These are phyloP conservation scores for human DNA, from an alignment of 2,113 vertebrate genomes.

Conservation along the genomic window GRCh38 chr2:231128001-231128500, in stretches of 20 bases:
- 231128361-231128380: not conserved
- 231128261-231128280: not conserved
- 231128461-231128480: not conserved
- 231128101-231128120: slow-evolving; percentile 42
- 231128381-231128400: not conserved
- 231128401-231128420: not conserved
- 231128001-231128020: slow-evolving; percentile 28
- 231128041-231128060: not conserved
- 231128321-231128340: not conserved
- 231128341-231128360: not conserved
- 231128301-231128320: not conserved
- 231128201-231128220: not conserved
- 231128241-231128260: not conserved
- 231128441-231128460: not conserved
- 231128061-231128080: not conserved
- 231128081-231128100: not conserved
- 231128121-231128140: not conserved
- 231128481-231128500: not conserved
- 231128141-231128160: slow-evolving; percentile 19
- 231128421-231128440: not conserved
- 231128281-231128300: not conserved
- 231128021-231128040: not conserved
- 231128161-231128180: not conserved
- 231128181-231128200: not conserved
- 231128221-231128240: not conserved